A percentile compares a stretch with the other conserved stretches of the same genome.
These are phyloP conservation scores for Lysiphlebus fabarum DNA, from an alignment of 1,140 invertebrate species.

Conservation along the genomic window DNA sequence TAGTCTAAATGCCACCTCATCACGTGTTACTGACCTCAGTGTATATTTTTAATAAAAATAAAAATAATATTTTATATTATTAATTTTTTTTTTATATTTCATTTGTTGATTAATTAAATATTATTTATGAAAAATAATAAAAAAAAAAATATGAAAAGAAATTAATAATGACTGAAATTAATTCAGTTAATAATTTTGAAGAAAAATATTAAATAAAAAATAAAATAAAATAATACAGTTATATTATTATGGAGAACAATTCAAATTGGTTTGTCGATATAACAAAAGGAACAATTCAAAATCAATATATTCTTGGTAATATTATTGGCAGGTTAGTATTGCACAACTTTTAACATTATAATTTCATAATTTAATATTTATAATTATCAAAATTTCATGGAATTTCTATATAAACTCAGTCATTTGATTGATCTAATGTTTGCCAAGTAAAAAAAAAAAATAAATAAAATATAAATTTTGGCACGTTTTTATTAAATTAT, in stretches of 20 bases:
- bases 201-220: background rate
- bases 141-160: too few species aligned
- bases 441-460: slow-evolving; percentile 14
- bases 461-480: slow-evolving; percentile 3
- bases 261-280: slow-evolving; percentile 23
- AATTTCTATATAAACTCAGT: background rate
- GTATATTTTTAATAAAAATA: background rate
- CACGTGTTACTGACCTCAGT: background rate
- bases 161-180: too few species aligned
- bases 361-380: too few species aligned
- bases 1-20: background rate
- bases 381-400: too few species aligned
- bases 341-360: background rate
- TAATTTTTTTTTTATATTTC: too few species aligned
- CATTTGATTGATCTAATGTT: slow-evolving; percentile 3
- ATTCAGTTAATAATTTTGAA: too few species aligned
- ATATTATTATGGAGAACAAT: slow-evolving; percentile 22
- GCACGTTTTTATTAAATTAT: background rate
- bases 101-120: too few species aligned
- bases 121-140: too few species aligned
- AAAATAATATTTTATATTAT: too few species aligned
- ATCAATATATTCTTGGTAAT: slow-evolving; percentile 37
- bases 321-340: slow-evolving; percentile 40
- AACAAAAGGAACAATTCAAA: slow-evolving; percentile 26
- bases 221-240: background rate